Percentiles rank a stretch among this genome's conserved stretches.
Evolutionary conservation across 2,888 invertebrate genomes (phyloP).

Genomic region (Epicampocera succincta): DNA sequence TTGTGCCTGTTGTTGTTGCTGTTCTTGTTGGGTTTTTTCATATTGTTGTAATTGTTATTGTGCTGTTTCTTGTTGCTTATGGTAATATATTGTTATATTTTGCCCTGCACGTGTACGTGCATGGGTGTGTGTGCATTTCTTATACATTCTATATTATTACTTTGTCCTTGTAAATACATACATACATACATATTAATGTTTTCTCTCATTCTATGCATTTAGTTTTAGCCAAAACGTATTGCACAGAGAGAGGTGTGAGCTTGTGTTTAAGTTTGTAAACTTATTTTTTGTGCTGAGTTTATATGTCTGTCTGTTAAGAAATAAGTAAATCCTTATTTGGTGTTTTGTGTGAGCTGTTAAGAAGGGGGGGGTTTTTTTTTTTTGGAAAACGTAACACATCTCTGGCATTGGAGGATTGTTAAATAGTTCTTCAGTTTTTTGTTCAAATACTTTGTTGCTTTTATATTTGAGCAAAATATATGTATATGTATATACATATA

Average conservation of each 20-base stretch:
- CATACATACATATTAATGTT: slow-evolving; percentile 35
- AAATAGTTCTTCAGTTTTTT: slow-evolving; percentile 18
- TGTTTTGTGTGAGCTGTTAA: neutral
- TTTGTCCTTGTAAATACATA: slow-evolving; percentile 58
- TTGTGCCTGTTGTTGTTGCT: slow-evolving; percentile 16
- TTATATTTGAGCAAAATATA: slow-evolving; percentile 18
- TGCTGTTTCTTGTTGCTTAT: slow-evolving; percentile 41
- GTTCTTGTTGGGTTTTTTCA: slow-evolving; percentile 1
- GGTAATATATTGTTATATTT: slow-evolving; percentile 48
- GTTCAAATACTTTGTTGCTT: neutral
- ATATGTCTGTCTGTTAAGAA: slow-evolving; percentile 32
- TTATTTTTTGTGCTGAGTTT: slow-evolving; percentile 20
- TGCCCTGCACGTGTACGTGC: neutral
- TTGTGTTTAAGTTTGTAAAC: slow-evolving; percentile 7
- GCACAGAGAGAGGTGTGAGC: neutral
- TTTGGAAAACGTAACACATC: slow-evolving; percentile 31
- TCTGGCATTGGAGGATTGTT: slow-evolving; percentile 52
- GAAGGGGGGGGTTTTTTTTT: neutral
- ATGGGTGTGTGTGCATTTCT: slow-evolving; percentile 27
- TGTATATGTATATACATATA: slow-evolving; percentile 6
- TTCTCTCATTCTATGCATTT: slow-evolving; percentile 24
- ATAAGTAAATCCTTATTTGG: slow-evolving; percentile 18
- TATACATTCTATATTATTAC: slow-evolving; percentile 54
- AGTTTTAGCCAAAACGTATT: neutral
- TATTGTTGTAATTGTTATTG: too few relatives aligned